A percentile compares a stretch with the other conserved stretches of the same genome.
These are phyloP conservation scores for Neolamprologus ventralis DNA, from an alignment of 2,113 vertebrate genomes.

Conservation along the genomic window DNA sequence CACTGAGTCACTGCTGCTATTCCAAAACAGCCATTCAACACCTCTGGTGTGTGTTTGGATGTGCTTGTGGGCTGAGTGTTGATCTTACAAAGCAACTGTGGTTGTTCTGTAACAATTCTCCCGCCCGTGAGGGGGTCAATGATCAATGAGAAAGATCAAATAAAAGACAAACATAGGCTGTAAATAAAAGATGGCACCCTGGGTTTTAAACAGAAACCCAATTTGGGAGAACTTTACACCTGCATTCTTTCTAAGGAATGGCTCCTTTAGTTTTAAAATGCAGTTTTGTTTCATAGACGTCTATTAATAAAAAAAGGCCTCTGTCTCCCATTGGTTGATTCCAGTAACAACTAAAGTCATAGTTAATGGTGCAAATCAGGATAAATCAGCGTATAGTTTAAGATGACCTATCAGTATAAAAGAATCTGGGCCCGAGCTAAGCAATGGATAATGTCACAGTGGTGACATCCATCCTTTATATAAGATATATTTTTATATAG, in stretches of 20 bases:
- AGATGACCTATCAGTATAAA: neutral
- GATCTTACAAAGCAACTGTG: neutral
- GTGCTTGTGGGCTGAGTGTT: neutral
- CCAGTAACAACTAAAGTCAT: neutral
- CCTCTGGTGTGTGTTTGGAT: neutral
- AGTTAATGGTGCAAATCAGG: neutral
- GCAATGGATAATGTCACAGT: neutral
- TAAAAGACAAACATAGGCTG: neutral
- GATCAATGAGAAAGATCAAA: neutral
- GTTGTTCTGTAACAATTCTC: neutral
- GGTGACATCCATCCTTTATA: neutral
- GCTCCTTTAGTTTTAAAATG: neutral
- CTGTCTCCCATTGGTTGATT: neutral
- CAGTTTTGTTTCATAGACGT: neutral
- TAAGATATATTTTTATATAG: neutral
- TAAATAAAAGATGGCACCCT: neutral
- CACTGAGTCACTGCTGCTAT: neutral
- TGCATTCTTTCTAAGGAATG: neutral
- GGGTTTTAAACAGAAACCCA: neutral
- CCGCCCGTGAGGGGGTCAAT: neutral
- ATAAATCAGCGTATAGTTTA: neutral
- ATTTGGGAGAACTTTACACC: neutral
- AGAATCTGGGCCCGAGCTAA: neutral
- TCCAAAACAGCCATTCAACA: neutral
- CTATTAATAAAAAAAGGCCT: neutral